Conservation (phyloP, 2,888 invertebrate species). For the Lepeophtheirus nordmannii region DNA sequence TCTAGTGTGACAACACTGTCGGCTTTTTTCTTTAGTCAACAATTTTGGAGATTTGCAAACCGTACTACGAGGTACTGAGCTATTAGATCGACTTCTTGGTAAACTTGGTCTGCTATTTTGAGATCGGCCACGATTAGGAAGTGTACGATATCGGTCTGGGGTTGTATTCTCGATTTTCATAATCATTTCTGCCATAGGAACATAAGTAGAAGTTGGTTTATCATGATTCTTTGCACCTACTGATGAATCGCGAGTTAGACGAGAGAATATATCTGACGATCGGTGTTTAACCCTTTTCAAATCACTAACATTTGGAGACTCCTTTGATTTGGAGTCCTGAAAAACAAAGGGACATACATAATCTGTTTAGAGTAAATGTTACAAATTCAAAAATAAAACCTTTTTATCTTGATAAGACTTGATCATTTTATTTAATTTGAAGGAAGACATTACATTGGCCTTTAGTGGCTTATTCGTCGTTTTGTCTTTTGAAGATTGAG, state of each 20-base stretch:
- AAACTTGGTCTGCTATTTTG: background rate
- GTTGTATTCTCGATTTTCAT: background rate
- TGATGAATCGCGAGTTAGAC: background rate
- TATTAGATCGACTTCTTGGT: background rate
- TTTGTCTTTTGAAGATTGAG: background rate
- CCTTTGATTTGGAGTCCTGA: too few relatives aligned
- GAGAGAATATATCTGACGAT: background rate
- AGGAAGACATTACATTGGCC: background rate
- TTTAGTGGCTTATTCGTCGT: background rate
- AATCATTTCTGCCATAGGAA: constrained; percentile 2
- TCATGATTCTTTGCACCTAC: background rate
- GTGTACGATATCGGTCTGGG: background rate
- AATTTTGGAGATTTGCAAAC: background rate
- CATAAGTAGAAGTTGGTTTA: background rate
- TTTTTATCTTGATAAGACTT: background rate
- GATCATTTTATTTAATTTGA: background rate
- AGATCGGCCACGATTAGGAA: background rate
- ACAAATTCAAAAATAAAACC: background rate
- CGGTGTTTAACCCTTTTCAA: background rate
- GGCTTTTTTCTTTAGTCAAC: background rate
- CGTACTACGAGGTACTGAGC: background rate
- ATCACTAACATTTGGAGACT: too few relatives aligned
- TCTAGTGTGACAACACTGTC: background rate
- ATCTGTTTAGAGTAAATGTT: too few relatives aligned
- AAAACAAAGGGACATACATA: too few relatives aligned